A percentile compares a stretch with the other conserved stretches of the same genome.
Conservation (phyloP, 2,113 vertebrate species). For the Eubucco bourcierii region DNA sequence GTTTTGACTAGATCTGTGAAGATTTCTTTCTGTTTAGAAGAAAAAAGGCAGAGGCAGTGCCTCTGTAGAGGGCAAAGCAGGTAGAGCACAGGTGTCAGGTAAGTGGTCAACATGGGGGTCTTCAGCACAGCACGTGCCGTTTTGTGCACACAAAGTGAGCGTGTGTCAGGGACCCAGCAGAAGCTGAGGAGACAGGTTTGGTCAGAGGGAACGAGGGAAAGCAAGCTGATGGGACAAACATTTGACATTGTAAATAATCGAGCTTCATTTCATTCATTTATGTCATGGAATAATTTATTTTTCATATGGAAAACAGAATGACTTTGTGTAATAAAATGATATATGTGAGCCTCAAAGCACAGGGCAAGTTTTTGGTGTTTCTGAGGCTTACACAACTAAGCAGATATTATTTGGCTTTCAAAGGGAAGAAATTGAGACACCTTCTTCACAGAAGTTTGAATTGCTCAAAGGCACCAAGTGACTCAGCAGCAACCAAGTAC, state of each 20-base stretch:
- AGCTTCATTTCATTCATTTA: neutral
- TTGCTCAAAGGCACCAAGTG: neutral
- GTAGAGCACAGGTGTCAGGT: neutral
- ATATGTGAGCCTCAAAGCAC: neutral
- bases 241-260: neutral
- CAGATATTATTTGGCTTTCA: constrained; percentile 20
- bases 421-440: neutral
- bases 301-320: neutral
- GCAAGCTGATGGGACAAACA: neutral
- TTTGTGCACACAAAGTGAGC: neutral
- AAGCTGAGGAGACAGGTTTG: neutral
- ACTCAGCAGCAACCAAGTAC: neutral
- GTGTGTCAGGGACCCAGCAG: accelerated
- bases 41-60: neutral
- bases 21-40: neutral
- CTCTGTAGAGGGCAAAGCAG: neutral
- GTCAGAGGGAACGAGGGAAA: neutral
- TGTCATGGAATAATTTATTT: neutral
- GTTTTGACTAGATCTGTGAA: neutral
- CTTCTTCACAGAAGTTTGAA: neutral
- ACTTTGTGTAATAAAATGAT: neutral
- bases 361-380: neutral
- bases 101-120: accelerated
- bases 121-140: too few species aligned
- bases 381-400: neutral